Conservation (phyloP, 2,797 vertebrate genomes). For the Lacerta agilis region DNA sequence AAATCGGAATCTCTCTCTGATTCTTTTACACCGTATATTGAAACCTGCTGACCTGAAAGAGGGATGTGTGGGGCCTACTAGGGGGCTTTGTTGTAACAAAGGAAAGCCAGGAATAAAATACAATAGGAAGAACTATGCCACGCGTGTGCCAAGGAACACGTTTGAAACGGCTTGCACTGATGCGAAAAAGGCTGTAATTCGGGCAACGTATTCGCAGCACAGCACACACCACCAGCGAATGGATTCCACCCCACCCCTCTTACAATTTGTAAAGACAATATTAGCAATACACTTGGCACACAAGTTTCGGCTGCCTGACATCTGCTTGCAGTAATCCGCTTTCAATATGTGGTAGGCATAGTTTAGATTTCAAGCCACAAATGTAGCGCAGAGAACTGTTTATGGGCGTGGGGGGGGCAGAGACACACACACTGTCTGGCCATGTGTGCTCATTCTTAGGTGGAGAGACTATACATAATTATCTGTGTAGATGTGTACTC, state of each 20-base stretch:
- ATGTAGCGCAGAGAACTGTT: constrained; percentile 13
- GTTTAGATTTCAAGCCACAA: constrained; percentile 28
- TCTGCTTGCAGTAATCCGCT: constrained; percentile 61
- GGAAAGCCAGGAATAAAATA: not conserved
- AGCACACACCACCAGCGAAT: not conserved
- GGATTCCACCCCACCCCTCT: no score
- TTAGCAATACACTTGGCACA: not conserved
- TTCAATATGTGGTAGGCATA: not conserved
- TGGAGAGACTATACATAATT: constrained; percentile 13
- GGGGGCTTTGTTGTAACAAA: constrained; percentile 38
- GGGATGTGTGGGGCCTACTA: constrained; percentile 21
- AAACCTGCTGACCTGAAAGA: constrained; percentile 29
- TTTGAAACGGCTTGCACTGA: not conserved
- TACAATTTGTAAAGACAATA: constrained; percentile 5
- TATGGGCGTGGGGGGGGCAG: no score
- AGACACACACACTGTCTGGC: not conserved
- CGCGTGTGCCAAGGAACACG: constrained; percentile 7
- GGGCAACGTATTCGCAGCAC: not conserved
- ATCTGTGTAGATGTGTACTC: not conserved
- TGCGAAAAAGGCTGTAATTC: not conserved
- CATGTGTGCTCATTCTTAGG: not conserved
- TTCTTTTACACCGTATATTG: not conserved
- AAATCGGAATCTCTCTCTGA: not conserved
- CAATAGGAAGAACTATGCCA: constrained; percentile 8
- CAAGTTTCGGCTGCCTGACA: constrained; percentile 9